These are phyloP conservation scores for Progne subis DNA, from an alignment of 2,113 vertebrate genomes.

Conservation along the genomic window DNA sequence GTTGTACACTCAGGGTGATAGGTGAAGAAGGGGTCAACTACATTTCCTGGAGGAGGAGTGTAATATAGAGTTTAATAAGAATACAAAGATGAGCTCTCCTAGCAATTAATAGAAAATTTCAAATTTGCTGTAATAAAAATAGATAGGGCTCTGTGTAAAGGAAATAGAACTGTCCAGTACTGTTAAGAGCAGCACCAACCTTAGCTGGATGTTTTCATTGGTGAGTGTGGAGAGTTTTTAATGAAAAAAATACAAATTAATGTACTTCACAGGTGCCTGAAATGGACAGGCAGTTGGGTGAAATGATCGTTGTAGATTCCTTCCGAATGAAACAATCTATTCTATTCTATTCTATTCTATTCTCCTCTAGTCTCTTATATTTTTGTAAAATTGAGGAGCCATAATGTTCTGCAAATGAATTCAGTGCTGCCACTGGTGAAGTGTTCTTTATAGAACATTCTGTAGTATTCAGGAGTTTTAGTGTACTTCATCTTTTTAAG, in stretches of 20 bases:
- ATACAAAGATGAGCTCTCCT: not conserved
- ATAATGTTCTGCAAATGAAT: not conserved
- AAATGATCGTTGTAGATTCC: not conserved
- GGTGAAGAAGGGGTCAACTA: not conserved
- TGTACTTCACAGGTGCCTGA: not conserved
- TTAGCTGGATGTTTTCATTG: not conserved
- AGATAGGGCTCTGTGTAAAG: not conserved
- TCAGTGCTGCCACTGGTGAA: not conserved
- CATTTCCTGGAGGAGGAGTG: not conserved
- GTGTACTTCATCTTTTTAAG: not conserved
- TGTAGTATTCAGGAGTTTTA: not conserved
- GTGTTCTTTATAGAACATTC: not conserved
- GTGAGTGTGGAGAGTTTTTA: not conserved
- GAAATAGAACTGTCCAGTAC: not conserved
- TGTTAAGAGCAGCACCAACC: not conserved
- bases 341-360: not conserved
- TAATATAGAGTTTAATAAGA: not conserved
- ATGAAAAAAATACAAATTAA: not conserved
- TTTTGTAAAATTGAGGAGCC: not conserved
- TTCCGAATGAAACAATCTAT: not conserved
- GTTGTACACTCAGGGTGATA: fast-evolving
- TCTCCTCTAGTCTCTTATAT: not conserved
- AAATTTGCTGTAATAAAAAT: not conserved
- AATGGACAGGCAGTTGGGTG: not conserved
- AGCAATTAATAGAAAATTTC: not conserved